phyloP scores from a whole-genome alignment of 2,797 vertebrate species.

The Acanthurus lineatus region DNA sequence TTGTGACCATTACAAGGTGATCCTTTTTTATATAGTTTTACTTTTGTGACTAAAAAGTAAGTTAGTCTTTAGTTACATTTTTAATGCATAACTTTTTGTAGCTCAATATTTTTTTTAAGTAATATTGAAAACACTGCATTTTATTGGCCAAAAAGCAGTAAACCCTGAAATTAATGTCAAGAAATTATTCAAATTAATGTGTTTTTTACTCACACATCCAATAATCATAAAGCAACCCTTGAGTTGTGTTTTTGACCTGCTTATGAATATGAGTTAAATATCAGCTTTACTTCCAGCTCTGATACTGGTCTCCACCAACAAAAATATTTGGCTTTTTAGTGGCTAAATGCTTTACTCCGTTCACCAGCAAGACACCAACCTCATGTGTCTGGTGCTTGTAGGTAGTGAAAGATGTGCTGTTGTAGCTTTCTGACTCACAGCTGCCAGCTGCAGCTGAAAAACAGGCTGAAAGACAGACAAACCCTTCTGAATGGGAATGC shows the following conservation, averaged over 20 bases:
- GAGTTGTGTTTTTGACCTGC: neutral
- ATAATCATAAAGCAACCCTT: neutral
- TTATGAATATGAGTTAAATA: neutral
- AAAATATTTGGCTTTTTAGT: too few relatives aligned
- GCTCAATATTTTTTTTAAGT: neutral
- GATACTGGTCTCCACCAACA: too few relatives aligned
- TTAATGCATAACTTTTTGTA: neutral
- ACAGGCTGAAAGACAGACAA: neutral
- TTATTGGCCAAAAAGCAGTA: too few relatives aligned
- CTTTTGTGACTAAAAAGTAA: neutral
- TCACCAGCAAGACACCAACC: too few relatives aligned
- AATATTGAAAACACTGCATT: too few relatives aligned
- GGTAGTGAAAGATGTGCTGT: too few relatives aligned
- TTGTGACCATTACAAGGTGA: neutral
- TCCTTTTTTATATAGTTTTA: neutral
- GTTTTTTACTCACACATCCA: neutral
- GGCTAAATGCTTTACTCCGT: too few relatives aligned
- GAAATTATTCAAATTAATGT: neutral
- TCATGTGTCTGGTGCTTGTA: too few relatives aligned
- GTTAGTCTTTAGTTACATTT: neutral
- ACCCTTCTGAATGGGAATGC: neutral
- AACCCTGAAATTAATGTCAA: too few relatives aligned
- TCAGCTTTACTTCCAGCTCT: too few relatives aligned
- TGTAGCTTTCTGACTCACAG: too few relatives aligned
- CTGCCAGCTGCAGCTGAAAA: too few relatives aligned